Evolutionary conservation across 1,140 invertebrate genomes (phyloP), one percentile per base, ranked within the genome.

Genomic region (Drosophila yakuba): DNA sequence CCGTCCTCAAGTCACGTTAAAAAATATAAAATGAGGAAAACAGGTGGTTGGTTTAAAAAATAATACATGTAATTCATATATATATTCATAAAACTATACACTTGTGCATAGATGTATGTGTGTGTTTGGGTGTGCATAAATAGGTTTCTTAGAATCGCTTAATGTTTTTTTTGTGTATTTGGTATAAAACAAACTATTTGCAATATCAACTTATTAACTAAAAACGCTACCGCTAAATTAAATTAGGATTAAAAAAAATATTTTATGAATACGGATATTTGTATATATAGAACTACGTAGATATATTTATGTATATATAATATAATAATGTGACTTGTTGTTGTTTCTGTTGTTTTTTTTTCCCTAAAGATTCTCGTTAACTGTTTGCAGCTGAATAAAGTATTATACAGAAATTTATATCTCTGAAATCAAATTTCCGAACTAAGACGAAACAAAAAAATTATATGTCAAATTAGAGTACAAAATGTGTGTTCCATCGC

Each of bases 151-250:
- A 83, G 54, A 71, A 83, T 83, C 67, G 60, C 56, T 66, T 78
- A 67, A 54, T 62, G 48, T 66, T 28, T 60, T 55, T 68, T 66
- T 68, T 66, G 66, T 86, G 83, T 86, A 81, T 86, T 86, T 86
- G 82, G 82, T 86, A 86, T 86, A 82, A 86, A 86, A 86, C 82
- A 86, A 86, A 86, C 71, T 60, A 81, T 68, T 77, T 60, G 57
- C 52, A 67, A 32, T 50, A 50, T 15, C 25, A 68, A 58, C 60
- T 80, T 83, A 74, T 14, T 2, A 66, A 66, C 51, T 80, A 79
- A 78, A 63, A 83, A 71, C 66, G 61, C 64, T 84, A 84, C 23
- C 66, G 86, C 84, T 85, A 86, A 85, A 85, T 86, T 74, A 64
- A 86, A 78, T 75, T 67, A 68, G 1, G 55, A 28, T 68, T 36